Evolutionary conservation across 1,140 invertebrate species (phyloP), one percentile per base, ranked within the genome.

Genomic region (Sogatella furcifera): DNA sequence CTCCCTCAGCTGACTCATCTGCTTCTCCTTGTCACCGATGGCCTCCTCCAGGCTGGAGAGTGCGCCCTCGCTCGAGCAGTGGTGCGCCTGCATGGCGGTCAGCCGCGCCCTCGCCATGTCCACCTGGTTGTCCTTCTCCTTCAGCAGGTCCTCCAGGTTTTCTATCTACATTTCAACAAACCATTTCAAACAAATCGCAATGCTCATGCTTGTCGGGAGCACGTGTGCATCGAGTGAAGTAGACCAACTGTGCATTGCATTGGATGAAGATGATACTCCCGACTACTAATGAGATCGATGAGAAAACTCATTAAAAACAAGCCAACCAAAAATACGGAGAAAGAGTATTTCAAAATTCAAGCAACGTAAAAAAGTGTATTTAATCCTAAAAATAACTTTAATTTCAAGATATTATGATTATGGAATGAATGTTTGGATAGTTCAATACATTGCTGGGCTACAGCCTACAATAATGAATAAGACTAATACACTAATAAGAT

Each of bases 71-170:
- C 88, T 92, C 60, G 86, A 91, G 73, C 90, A 93, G 71, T 94
- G 90, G 69, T 95, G 90, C 8, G 90, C 89, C 79, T 95, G 92
- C 84, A 95, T 92, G 42, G 89, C 86, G 14, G 89, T 88, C 10
- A 95, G 73, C 58, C 94, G 82, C 14, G 91, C 88, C 64, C 93
- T 80, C 0, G 94, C 90, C 86, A 95, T 93, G 68, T 95, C 92
- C 58, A 98, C 89, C 78, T 97, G 93, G 73, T 95, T 95, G 73
- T 98, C 96, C 77, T 98, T 98, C 73, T 98, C 95, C 76, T 95
- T 95, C 11, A 98, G 79, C 52, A 96, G 78, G 71, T 97, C 95
- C 79, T 98, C 96, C 44, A 98, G 76, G 73, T 96, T 96, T 76
- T 98, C 95, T 73, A 97, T 94, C 92, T 97, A 74, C 46, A 74